Evolutionary conservation across 2,797 vertebrate species (phyloP).

Genomic region (Anas flavirostris): DNA sequence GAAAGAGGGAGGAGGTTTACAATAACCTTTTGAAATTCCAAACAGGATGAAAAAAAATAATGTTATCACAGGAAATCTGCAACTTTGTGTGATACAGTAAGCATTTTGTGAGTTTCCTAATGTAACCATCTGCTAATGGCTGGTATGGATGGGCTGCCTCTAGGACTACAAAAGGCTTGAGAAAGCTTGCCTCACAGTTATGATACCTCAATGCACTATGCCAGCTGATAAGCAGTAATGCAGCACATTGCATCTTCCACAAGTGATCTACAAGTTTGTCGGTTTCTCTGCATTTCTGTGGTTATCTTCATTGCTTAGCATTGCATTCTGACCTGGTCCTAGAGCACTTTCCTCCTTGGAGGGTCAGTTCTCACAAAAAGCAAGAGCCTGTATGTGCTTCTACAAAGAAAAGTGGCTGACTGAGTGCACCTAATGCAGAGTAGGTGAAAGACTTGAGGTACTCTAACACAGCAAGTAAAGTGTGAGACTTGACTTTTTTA

Average conservation of each 20-base stretch:
- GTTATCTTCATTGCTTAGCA: neutral
- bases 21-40: neutral
- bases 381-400: neutral
- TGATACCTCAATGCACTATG: no score
- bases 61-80: neutral
- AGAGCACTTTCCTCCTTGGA: neutral
- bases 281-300: neutral
- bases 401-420: neutral
- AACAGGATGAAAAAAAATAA: neutral
- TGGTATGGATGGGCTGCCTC: neutral
- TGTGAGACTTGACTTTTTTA: neutral
- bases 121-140: neutral
- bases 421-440: neutral
- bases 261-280: neutral
- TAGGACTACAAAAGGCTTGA: neutral
- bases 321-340: neutral
- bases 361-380: neutral
- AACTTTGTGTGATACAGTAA: neutral
- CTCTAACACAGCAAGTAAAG: neutral
- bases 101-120: neutral
- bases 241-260: neutral
- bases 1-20: neutral
- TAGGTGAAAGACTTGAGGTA: neutral
- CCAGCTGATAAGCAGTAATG: neutral
- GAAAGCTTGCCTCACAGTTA: neutral